Evolutionary conservation across 2,113 vertebrate species (phyloP).

Genomic region (Hucho hucho): DNA sequence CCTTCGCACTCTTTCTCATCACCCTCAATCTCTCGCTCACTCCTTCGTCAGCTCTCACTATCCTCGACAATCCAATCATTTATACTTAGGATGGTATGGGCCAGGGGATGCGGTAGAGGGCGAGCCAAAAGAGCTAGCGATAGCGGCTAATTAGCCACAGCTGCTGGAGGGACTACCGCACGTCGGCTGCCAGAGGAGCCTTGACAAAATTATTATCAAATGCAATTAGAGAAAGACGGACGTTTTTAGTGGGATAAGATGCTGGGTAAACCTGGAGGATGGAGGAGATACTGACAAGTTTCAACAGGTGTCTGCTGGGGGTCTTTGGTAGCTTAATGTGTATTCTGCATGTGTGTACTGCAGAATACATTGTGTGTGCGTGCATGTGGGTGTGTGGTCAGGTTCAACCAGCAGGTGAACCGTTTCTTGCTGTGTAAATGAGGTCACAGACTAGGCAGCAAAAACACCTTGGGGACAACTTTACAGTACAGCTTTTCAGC

Average conservation of each 20-base stretch:
- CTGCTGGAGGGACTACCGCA: constrained; percentile 81
- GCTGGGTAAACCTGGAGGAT: constrained; percentile 38
- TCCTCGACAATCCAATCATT: constrained; percentile 70
- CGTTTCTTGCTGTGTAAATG: constrained; percentile 26
- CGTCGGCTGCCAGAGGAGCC: constrained; percentile 65
- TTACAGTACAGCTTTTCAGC: constrained; percentile 19
- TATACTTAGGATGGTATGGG: constrained; percentile 62
- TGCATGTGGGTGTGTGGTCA: neutral
- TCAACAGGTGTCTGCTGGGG: neutral
- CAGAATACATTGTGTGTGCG: too few species aligned
- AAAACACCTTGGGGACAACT: constrained; percentile 36
- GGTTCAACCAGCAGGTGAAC: neutral
- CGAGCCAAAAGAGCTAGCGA: constrained; percentile 80
- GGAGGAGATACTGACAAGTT: neutral
- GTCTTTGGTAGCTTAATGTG: neutral
- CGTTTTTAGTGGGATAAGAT: constrained; percentile 62
- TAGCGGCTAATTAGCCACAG: constrained; percentile 84
- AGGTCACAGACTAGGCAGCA: constrained; percentile 24
- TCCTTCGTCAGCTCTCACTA: constrained; percentile 23
- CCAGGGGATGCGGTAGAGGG: constrained; percentile 60
- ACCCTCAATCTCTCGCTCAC: constrained; percentile 2
- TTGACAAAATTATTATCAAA: constrained; percentile 81
- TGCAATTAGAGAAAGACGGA: constrained; percentile 70
- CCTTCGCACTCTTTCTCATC: constrained; percentile 3
- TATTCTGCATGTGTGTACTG: neutral